Base-by-base conservation (phyloP, 1,140 invertebrate species). In the Zaprionus vittiger region DNA sequence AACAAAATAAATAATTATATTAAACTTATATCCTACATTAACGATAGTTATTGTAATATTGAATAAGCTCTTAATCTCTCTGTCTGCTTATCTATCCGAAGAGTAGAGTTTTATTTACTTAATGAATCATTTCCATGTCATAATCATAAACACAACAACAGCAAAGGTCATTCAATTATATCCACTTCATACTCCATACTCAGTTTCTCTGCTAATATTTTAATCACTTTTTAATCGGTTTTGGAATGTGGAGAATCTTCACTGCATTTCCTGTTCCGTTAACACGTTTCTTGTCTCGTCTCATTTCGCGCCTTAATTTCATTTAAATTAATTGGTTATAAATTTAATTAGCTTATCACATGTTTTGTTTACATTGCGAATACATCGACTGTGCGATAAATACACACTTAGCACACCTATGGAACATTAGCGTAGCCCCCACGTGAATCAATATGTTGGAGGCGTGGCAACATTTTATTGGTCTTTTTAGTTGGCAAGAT, bases 361-460 rank as follows among this genome's bases (percentile, higher is more conserved):
- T 61, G 62, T 59, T 71, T 34, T 61, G 12, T 47, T 62, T 60
- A 38, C 49, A 37, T 31, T 54, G 20, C 49, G 31, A 54, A 55
- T 41, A 34, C 34, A 22, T 17, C 5, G 22, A 26, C 52, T 38
- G 47, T 15, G 38, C 67, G 38, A 66, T 66, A 47, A 77, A 73
- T 54, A 60, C 56, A 59, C 26, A 31, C 54, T 56, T 24, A 24
- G 26, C 54, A 15, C 54, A 26, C 52, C 5, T 4, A 1, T 6
- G 41, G n/a, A 9, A 47, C 41, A 47, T 47, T 52, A 20, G 31
- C 38, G 34, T 26, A 41, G 38, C 67, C 67, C 60, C 73, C 60
- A 75, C 77, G 73, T 60, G 64, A 87, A 87, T 86, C 83, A 83
- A 86, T 86, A 87, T 55, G 41, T 49, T 56, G 74, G 56, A 69